Evolutionary conservation across 53 echinoderm and acorn worm species (phyloP).

Genomic region (Mesocentrotus franciscanus): DNA sequence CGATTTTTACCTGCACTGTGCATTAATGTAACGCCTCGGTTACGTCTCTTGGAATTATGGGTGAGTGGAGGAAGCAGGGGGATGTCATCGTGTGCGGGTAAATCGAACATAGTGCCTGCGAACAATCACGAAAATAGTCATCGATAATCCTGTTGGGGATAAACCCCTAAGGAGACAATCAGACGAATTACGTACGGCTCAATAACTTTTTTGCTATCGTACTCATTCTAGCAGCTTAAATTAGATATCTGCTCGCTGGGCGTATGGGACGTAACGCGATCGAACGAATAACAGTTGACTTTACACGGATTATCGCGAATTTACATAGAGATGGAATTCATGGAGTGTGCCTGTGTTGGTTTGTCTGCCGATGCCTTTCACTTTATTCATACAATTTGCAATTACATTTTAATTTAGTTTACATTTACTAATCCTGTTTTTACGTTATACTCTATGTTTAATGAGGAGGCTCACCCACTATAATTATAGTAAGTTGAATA

Average conservation of each 20-base stretch:
- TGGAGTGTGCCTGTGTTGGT: too few relatives aligned
- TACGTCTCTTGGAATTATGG: background rate
- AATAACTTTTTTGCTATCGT: background rate
- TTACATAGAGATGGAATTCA: too few relatives aligned
- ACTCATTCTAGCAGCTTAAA: background rate
- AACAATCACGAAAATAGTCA: slow-evolving; percentile 1
- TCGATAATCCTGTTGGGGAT: background rate
- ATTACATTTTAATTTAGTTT: too few relatives aligned
- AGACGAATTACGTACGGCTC: background rate
- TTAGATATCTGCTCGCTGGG: background rate
- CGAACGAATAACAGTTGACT: background rate
- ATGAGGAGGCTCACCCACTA: too few relatives aligned
- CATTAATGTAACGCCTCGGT: too few relatives aligned
- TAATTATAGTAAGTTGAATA: too few relatives aligned
- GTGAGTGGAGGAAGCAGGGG: background rate
- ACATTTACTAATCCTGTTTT: too few relatives aligned
- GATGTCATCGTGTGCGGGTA: background rate
- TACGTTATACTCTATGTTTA: too few relatives aligned
- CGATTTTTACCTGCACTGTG: too few relatives aligned
- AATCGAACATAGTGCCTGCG: background rate
- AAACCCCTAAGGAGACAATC: background rate
- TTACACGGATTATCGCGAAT: background rate
- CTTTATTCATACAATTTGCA: too few relatives aligned
- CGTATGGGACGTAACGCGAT: background rate
- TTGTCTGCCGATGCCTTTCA: too few relatives aligned